Evolutionary conservation across 2,113 vertebrate species (phyloP).

Genomic region (Crotalus tigris): DNA sequence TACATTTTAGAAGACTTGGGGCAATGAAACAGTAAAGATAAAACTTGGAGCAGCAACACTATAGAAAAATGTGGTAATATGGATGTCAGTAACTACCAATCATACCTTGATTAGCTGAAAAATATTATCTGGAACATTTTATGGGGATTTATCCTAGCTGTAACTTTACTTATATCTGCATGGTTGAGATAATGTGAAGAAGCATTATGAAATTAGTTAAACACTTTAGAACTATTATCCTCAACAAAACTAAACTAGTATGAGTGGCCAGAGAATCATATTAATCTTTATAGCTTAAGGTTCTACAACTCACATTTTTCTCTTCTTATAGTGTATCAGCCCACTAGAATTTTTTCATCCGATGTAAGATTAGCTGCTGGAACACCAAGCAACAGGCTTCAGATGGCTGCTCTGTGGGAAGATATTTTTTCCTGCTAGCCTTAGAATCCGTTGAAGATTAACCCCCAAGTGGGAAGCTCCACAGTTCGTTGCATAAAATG

Average conservation of each 20-base stretch:
- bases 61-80: not conserved
- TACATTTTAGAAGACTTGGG: not conserved
- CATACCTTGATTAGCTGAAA: not conserved
- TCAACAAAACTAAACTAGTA: not conserved
- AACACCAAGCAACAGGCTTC: conserved; percentile 51
- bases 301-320: conserved; percentile 16
- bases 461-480: conserved; percentile 58
- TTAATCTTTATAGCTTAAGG: not conserved
- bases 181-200: not conserved
- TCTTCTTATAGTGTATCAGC: conserved; percentile 44
- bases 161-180: not conserved
- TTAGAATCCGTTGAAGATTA: conserved; percentile 23
- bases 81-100: not conserved
- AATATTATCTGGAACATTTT: not conserved
- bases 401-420: conserved; percentile 65
- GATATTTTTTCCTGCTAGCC: conserved; percentile 52
- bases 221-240: not conserved
- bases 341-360: conserved; percentile 42
- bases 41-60: not conserved
- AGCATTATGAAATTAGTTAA: not conserved
- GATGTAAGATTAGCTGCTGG: conserved; percentile 51
- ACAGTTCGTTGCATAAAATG: conserved; percentile 58
- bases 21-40: not conserved
- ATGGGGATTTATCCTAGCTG: not conserved
- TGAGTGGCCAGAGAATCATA: not conserved